Conservation (phyloP, 1,140 invertebrate species). For the Psix sp. region DNA sequence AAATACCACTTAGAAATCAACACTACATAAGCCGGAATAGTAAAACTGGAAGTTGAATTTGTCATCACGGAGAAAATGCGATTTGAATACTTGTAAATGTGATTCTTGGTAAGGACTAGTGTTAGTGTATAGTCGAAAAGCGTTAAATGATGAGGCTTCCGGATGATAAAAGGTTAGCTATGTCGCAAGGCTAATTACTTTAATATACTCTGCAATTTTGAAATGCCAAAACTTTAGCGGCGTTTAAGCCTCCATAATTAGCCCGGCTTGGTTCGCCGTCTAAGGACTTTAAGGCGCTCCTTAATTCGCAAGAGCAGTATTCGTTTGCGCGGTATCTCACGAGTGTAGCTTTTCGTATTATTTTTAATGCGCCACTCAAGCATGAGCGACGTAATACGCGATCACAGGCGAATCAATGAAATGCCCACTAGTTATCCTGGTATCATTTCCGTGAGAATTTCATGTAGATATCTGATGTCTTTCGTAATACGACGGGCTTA, state of each 20-base stretch:
- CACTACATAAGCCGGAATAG: too few species aligned
- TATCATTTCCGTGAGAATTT: slow-evolving; percentile 23
- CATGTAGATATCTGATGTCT: slow-evolving; percentile 12
- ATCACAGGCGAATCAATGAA: slow-evolving; percentile 33
- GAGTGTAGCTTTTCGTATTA: slow-evolving; percentile 39
- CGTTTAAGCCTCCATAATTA: slow-evolving; percentile 60
- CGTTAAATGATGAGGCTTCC: slow-evolving; percentile 50
- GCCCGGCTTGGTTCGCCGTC: slow-evolving; percentile 30
- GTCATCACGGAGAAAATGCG: too few species aligned
- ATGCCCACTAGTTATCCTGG: slow-evolving; percentile 22
- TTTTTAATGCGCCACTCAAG: slow-evolving; percentile 43
- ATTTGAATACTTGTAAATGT: slow-evolving; percentile 33
- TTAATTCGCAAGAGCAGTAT: slow-evolving; percentile 51
- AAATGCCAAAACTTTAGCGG: slow-evolving; percentile 59
- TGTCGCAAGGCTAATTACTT: slow-evolving; percentile 57
- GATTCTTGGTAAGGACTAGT: slow-evolving; percentile 24
- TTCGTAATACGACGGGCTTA: slow-evolving; percentile 12
- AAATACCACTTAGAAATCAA: too few species aligned
- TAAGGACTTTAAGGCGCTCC: slow-evolving; percentile 55
- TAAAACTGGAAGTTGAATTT: too few species aligned
- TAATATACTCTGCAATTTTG: slow-evolving; percentile 58
- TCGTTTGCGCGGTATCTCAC: slow-evolving; percentile 36
- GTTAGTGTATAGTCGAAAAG: slow-evolving; percentile 44
- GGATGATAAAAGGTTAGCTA: slow-evolving; percentile 48
- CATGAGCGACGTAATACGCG: slow-evolving; percentile 18